Base-by-base conservation (phyloP, 2,888 invertebrate genomes). In the Leptothorax acervorum region DNA sequence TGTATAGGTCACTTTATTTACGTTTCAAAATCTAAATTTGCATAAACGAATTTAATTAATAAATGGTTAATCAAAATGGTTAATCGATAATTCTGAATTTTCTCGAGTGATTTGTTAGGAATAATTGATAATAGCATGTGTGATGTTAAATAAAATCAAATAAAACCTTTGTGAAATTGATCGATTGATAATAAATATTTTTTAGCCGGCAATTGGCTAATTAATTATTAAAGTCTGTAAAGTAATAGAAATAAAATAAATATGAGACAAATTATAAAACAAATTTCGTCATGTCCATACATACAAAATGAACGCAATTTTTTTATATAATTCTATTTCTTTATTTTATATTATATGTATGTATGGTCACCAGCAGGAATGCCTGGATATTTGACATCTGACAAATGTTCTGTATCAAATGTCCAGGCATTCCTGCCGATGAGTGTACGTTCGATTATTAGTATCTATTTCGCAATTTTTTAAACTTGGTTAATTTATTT, bases 401-500 rank as follows among this genome's bases (percentile, higher is more conserved):
- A 23, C 23, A 23, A 23, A 23, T 23, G 23, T 23, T 23, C 23
- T 23, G 23, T 23, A 23, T 23, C 23, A 23, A 23, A 23, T 23
- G 23, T 23, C 23, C 23, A 23, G 23, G 23, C 23, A 23, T 23
- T 23, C 23, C 23, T 23, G 23, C 23, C 23, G 23, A 23, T 23
- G 23, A 23, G 23, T 23, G n/a, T n/a, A 71, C 15, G 48, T 53
- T n/a, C 9, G 23, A 4, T 71, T 39, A 15, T 55, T 55, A 42
- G 23, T 55, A 31, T 42, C 45, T 5, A 8, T 57, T 60, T 71
- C 5, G 12, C 31, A n/a, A 28, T 42, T 82, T 12, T 82, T 75
- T 71, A 45, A 86, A 86, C 45, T 82, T 86, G 51, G 42, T 82
- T 76, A 28, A 83, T 86, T 88, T 85, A 87, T 87, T 89, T 89